Evolutionary conservation across 1,140 invertebrate species (phyloP), one percentile per base, ranked within the genome.

Genomic region (Drosophila asahinai): DNA sequence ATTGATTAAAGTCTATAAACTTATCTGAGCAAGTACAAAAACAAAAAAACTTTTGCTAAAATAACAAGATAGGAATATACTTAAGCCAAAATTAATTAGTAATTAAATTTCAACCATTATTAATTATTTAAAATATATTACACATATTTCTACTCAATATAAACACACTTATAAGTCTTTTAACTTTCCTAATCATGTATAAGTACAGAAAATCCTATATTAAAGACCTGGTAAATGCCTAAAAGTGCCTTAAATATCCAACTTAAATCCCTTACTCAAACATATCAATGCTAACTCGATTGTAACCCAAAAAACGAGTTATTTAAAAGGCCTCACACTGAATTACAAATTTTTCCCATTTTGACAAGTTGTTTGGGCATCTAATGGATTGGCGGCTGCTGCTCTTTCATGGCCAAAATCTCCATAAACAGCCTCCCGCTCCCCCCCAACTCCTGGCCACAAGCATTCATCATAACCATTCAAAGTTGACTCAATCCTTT

Each of bases 301-400:
- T 42, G 27, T 42, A 48, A 45, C 40, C 47, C 52, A 8, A 47
- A 45, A 67, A 33, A 19, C 15, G 30, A 45, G 22, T 36, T 71
- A 59, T 42, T 42, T 71, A 42, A 49, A 59, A 43, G 15, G 60
- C 22, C 33, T 43, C 25, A 61, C 36, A 38, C 40, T 2, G 3
- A 30, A 36, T 60, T 60, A 17, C n/a, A 27, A 40, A 40, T n/a
- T 57, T 42, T 72, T 42, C 30, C 15, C 19, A 51, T 60, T 73
- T 73, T 72, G 70, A 73, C 38, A 73, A 72, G 45, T 73, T 60
- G 45, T 73, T 58, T 60, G 55, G 47, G 1, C 68, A 15, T 51
- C 71, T 73, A 73, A 73, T 73, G 71, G 71, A 73, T 73, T 73
- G 47, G 43, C 47, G 68, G 71, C 55, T 61, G 54, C 14, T 40